Percentiles rank a stretch among this genome's conserved stretches.
phyloP scores from a whole-genome alignment of 2,888 invertebrate genomes.

The Xylota segnis region DNA sequence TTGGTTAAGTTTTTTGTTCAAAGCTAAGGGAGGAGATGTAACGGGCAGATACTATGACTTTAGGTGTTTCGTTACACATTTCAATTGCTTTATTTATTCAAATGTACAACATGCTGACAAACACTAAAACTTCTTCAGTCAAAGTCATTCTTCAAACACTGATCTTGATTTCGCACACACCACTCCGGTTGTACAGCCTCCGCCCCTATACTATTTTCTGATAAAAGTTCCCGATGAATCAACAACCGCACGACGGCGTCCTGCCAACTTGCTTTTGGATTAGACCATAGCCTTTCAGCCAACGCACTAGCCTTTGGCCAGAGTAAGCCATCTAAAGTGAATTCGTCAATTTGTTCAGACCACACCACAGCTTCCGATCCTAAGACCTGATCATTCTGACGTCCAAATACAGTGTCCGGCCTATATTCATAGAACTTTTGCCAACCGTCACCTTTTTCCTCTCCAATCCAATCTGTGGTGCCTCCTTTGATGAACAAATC shows the following conservation, averaged over 20 bases:
- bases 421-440: slow-evolving; percentile 91
- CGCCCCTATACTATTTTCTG: slow-evolving; percentile 86
- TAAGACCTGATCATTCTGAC: slow-evolving; percentile 84
- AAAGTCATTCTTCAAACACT: slow-evolving; percentile 84
- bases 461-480: slow-evolving; percentile 90
- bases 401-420: slow-evolving; percentile 86
- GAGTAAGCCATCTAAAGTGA: slow-evolving; percentile 88
- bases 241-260: slow-evolving; percentile 89
- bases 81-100: too few relatives aligned
- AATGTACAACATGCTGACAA: too few relatives aligned
- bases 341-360: slow-evolving; percentile 91
- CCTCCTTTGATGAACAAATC: slow-evolving; percentile 93
- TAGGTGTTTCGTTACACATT: too few relatives aligned
- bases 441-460: slow-evolving; percentile 92
- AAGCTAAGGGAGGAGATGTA: too few relatives aligned
- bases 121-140: neutral
- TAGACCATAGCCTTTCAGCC: slow-evolving; percentile 92
- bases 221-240: slow-evolving; percentile 87
- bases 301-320: slow-evolving; percentile 93
- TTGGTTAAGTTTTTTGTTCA: too few relatives aligned
- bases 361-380: slow-evolving; percentile 92
- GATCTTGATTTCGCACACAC: slow-evolving; percentile 91
- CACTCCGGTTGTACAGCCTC: slow-evolving; percentile 91
- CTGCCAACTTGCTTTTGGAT: slow-evolving; percentile 88
- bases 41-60: too few relatives aligned